phyloP scores from a whole-genome alignment of 2,888 invertebrate species.

The Lasioglossum malachurum region DNA sequence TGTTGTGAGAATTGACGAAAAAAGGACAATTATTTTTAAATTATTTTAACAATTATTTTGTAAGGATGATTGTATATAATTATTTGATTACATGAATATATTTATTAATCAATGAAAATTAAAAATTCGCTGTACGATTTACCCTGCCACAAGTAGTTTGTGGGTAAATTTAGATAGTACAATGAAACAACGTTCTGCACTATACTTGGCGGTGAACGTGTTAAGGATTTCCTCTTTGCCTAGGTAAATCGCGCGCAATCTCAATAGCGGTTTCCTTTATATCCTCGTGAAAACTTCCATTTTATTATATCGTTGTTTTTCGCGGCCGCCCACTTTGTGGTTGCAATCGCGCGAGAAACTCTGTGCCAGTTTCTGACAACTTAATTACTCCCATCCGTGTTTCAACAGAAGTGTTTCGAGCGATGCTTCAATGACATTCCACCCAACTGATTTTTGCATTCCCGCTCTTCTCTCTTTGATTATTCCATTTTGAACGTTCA shows the following conservation, averaged over 20 bases:
- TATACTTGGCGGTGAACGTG: background rate
- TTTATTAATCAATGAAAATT: too few relatives aligned
- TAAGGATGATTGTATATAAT: too few relatives aligned
- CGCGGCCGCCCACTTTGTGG: background rate
- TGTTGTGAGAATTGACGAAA: too few relatives aligned
- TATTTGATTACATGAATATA: too few relatives aligned
- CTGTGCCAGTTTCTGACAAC: background rate
- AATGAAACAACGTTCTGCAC: too few relatives aligned
- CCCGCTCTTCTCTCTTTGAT: background rate
- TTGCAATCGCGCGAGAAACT: background rate
- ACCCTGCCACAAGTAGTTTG: too few relatives aligned
- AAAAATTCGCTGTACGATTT: too few relatives aligned
- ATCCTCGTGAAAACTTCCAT: background rate
- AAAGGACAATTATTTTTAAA: too few relatives aligned
- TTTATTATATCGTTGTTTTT: conserved; percentile 1
- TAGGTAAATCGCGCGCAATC: background rate
- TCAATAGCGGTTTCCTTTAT: background rate
- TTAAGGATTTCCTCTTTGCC: background rate
- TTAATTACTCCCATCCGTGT: background rate
- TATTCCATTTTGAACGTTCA: background rate
- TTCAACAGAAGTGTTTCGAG: background rate
- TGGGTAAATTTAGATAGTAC: too few relatives aligned
- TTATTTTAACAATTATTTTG: too few relatives aligned
- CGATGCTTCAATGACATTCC: background rate
- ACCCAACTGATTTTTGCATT: background rate